phyloP scores from a whole-genome alignment of 2,797 vertebrate species.

The Clamator glandarius region DNA sequence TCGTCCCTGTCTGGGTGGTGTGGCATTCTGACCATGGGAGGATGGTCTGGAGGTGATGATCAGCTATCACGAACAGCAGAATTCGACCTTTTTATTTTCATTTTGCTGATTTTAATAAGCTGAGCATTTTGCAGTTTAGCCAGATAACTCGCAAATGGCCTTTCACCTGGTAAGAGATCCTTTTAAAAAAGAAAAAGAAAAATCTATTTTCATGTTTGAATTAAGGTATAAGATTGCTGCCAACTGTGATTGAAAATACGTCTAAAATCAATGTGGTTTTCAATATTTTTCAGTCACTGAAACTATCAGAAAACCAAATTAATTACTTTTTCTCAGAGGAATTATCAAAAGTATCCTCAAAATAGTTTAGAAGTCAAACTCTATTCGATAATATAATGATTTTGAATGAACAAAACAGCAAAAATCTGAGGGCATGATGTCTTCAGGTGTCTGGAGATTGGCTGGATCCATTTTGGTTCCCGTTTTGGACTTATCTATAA shows the following conservation, averaged over 20 bases:
- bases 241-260: not conserved
- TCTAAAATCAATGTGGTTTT: not conserved
- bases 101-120: not conserved
- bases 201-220: not conserved
- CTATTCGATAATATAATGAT: not conserved
- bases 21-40: not conserved
- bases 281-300: not conserved
- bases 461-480: not conserved
- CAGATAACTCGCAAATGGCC: not conserved
- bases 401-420: not conserved
- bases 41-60: not conserved
- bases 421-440: not conserved
- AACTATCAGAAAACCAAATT: not conserved
- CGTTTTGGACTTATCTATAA: not conserved
- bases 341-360: not conserved
- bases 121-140: not conserved
- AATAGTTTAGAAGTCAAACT: slow-evolving; percentile 23
- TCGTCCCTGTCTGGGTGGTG: not conserved
- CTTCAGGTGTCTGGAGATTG: not conserved
- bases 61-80: not conserved
- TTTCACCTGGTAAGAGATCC: not conserved
- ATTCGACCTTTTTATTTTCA: not conserved
- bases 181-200: not conserved
- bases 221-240: not conserved
- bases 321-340: not conserved